Evolutionary conservation across 2,797 vertebrate genomes (phyloP).

Genomic region (Nannoperca australis): DNA sequence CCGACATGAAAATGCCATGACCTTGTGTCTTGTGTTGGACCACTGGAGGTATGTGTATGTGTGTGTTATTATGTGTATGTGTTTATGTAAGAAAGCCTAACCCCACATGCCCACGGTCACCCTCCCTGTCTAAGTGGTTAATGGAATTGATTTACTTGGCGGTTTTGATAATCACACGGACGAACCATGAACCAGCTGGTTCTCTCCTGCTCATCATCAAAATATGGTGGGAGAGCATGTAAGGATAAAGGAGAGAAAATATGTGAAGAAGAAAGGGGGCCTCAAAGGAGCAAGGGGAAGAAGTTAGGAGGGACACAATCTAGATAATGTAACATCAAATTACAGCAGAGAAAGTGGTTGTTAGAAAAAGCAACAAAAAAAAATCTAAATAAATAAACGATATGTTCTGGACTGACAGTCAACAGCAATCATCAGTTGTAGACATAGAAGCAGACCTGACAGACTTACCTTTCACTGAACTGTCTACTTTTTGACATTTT

Average conservation of each 20-base stretch:
- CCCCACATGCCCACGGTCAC: conserved; percentile 37
- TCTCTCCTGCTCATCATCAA: conserved; percentile 19
- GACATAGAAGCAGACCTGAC: conserved; percentile 29
- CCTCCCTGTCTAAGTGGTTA: conserved; percentile 22
- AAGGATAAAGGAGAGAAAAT: neutral
- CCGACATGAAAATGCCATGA: conserved; percentile 74
- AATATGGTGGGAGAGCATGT: neutral
- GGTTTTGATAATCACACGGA: conserved; percentile 17
- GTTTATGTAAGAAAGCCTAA: conserved; percentile 53
- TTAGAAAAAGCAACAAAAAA: neutral
- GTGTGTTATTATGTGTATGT: conserved; percentile 36
- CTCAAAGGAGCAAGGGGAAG: neutral
- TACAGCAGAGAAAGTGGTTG: neutral
- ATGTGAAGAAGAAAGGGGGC: neutral
- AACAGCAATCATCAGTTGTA: neutral
- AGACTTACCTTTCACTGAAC: conserved; percentile 43
- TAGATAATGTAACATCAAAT: neutral
- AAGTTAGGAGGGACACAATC: neutral
- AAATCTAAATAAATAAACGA: conserved; percentile 27
- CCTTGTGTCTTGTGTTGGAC: conserved; percentile 69
- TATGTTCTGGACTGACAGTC: conserved; percentile 12
- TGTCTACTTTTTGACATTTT: conserved; percentile 38
- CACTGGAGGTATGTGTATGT: conserved; percentile 43
- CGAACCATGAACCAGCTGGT: conserved; percentile 3
- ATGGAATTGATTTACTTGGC: conserved; percentile 31